Conservation (phyloP, 2,797 vertebrate genomes). For the Muscicapa striata region DNA sequence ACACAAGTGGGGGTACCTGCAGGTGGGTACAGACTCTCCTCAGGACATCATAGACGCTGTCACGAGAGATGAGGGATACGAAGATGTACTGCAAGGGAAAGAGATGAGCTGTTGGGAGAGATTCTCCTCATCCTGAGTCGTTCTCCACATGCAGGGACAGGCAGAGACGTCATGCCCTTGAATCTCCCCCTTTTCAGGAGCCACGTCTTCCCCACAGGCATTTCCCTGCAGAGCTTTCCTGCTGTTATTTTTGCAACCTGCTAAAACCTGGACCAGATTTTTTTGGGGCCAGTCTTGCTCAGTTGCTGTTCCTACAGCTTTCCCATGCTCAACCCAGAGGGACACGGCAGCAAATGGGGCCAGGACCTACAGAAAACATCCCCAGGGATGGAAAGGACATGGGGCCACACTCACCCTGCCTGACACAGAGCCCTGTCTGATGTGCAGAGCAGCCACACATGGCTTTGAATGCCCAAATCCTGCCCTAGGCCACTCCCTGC, state of each 20-base stretch:
- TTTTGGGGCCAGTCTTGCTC: not conserved
- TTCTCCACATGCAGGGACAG: not conserved
- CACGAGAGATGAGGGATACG: slow-evolving; percentile 92
- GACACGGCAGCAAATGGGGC: not conserved
- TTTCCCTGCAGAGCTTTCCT: not conserved
- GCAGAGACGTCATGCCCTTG: slow-evolving; percentile 9
- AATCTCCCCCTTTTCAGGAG: not conserved
- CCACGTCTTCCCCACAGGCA: fast-evolving
- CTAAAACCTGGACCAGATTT: slow-evolving; percentile 42
- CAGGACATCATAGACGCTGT: slow-evolving; percentile 92
- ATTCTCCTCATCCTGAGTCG: fast-evolving
- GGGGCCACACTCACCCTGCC: not conserved
- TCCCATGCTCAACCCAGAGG: not conserved
- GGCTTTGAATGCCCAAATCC: not conserved
- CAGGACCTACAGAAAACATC: fast-evolving
- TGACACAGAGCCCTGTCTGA: fast-evolving
- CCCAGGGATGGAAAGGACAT: fast-evolving
- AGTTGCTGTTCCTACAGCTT: not conserved
- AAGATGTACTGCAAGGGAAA: slow-evolving; percentile 87
- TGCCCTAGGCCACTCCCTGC: not conserved
- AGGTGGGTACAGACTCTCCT: slow-evolving; percentile 94
- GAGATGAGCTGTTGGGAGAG: not conserved
- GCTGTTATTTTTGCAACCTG: slow-evolving; percentile 55
- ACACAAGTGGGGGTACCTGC: slow-evolving; percentile 77
- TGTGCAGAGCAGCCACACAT: not conserved